Evolutionary conservation across 2,888 invertebrate species (phyloP).

Genomic region (Peribatodes rhomboidaria): DNA sequence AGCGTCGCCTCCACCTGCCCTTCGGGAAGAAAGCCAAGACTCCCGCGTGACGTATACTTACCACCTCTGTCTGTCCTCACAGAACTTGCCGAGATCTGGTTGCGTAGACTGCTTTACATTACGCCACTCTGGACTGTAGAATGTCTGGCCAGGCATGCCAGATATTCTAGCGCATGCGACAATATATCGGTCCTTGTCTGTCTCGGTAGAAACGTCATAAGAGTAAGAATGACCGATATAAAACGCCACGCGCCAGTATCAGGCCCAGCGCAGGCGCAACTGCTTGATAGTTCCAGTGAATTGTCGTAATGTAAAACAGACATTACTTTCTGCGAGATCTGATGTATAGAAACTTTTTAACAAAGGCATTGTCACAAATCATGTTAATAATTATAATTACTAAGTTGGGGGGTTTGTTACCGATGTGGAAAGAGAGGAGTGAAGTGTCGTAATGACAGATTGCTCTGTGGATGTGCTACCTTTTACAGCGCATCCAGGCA

Average conservation of each 20-base stretch:
- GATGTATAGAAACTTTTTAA: neutral
- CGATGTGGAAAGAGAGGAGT: neutral
- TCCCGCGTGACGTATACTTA: constrained; percentile 72
- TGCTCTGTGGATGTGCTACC: neutral
- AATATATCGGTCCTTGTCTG: too few relatives aligned
- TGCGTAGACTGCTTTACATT: constrained; percentile 5
- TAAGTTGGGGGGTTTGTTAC: neutral
- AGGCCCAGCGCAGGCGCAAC: too few relatives aligned
- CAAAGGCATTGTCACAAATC: constrained; percentile 8
- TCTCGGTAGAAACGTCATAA: too few relatives aligned
- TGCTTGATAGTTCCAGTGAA: neutral
- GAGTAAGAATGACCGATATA: too few relatives aligned
- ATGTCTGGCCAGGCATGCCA: too few relatives aligned
- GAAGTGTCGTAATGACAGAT: neutral
- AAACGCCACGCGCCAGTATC: too few relatives aligned
- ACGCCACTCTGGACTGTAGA: too few relatives aligned
- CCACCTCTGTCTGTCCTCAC: constrained; percentile 16
- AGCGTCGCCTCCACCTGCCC: constrained; percentile 88
- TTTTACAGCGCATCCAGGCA: neutral
- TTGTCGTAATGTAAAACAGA: neutral
- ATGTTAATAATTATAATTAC: neutral
- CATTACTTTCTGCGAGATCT: neutral
- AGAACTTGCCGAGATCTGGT: constrained; percentile 13
- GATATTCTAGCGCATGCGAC: too few relatives aligned
- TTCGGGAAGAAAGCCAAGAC: constrained; percentile 88